Evolutionary conservation across 2,888 invertebrate species (phyloP), one percentile per base, ranked within the genome.

Genomic region (Tipula helvola): DNA sequence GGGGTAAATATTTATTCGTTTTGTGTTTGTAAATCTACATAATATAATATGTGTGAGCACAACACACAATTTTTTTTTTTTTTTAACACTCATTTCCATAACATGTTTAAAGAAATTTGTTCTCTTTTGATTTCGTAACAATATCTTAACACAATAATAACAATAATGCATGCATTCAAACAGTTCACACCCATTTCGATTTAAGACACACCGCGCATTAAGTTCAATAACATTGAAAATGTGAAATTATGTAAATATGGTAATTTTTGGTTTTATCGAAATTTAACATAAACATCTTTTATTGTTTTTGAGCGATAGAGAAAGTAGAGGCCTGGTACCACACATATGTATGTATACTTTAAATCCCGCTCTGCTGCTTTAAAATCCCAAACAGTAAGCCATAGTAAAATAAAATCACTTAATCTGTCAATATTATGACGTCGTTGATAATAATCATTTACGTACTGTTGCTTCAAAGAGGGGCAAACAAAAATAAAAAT

Each of bases 1-100:
- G 44, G 87, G 86, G 87, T 87, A 87, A 87, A 87, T 57, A 85
- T 57, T 28, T 39, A 3, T 7, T 86, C 10, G n/a, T 86, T 47
- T 86, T 42, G 1, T 86, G 47, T n/a, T 42, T 10, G n/a, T n/a
- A n/a, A n/a, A n/a, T n/a, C n/a, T 47, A 42, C 3, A 41, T 42
- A 71, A 18, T 28, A 71, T 18, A 28, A 28, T 36, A 39, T 3
- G 28, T 84, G 39, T 1, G 84, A 13, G 39, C 12, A 36, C 39
- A 36, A 84, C 13, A 84, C 13, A 42, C 5, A 86, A 39, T 16
- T 41, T 47, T 39, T 28, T 28, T 28, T 28, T 28, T 41, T 47
- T 39, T 47, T 36, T 86, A n/a, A 18, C 5, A 28, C 71, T 71
- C 71, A 71, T 71, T 71, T 71, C 71, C 71, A 71, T 71, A 71